Evolutionary conservation across 2,888 invertebrate species (phyloP).

Genomic region (Agrilus mali): DNA sequence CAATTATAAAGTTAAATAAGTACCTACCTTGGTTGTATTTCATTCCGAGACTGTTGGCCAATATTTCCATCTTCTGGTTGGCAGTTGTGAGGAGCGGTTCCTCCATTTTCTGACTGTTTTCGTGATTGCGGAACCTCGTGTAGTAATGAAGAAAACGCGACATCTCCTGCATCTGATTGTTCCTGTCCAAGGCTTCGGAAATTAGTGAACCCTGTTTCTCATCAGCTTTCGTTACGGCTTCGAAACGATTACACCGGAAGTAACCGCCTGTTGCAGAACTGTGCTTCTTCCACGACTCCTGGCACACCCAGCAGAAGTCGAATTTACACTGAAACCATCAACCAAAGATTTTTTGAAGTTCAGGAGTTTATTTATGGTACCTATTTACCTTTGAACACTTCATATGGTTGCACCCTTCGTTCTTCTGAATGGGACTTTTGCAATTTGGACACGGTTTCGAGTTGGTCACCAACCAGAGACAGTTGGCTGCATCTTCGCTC

Average conservation of each 20-base stretch:
- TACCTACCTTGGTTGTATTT: constrained; percentile 33
- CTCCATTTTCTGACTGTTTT: constrained; percentile 50
- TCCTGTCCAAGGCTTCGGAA: constrained; percentile 44
- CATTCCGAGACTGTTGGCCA: constrained; percentile 39
- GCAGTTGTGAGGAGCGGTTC: constrained; percentile 45
- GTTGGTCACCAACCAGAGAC: constrained; percentile 56
- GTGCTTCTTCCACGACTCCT: constrained; percentile 58
- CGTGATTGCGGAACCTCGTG: constrained; percentile 50
- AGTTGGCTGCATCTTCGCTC: constrained; percentile 49
- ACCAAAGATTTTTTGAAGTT: too few relatives aligned
- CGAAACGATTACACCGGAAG: constrained; percentile 47
- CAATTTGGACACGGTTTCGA: constrained; percentile 60
- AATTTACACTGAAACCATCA: constrained; percentile 55
- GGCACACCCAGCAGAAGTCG: constrained; percentile 62
- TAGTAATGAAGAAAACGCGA: constrained; percentile 55
- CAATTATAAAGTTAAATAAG: too few relatives aligned
- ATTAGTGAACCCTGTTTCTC: constrained; percentile 44
- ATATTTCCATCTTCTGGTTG: constrained; percentile 47
- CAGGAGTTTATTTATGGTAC: too few relatives aligned
- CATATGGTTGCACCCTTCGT: constrained; percentile 62
- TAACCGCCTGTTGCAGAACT: constrained; percentile 57
- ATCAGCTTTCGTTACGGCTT: constrained; percentile 49
- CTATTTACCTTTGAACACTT: constrained; percentile 52
- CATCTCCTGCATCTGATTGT: constrained; percentile 46
- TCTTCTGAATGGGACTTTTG: constrained; percentile 57